Percentiles rank a stretch among this genome's conserved stretches.
Conservation (phyloP, 2,113 vertebrate genomes). For the Percopsis transmontana region DNA sequence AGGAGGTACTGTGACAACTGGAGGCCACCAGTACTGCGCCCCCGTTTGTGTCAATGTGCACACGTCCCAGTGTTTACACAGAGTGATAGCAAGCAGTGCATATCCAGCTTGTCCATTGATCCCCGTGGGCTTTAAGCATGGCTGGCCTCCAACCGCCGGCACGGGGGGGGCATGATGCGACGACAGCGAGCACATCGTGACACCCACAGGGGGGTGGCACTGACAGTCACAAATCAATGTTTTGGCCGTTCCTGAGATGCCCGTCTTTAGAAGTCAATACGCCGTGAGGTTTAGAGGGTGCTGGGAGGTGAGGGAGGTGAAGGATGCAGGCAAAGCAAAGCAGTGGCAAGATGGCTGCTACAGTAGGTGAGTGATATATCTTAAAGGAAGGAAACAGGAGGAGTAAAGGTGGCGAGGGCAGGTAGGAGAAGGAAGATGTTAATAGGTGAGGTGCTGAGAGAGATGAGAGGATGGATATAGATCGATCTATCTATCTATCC, state of each 20-base stretch:
- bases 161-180: slow-evolving; percentile 44
- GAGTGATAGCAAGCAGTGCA: slow-evolving; percentile 48
- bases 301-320: slow-evolving; percentile 16
- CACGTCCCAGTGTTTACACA: slow-evolving; percentile 23
- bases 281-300: slow-evolving; percentile 69
- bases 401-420: slow-evolving; percentile 51
- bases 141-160: slow-evolving; percentile 78
- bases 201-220: slow-evolving; percentile 38
- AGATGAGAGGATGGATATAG: slow-evolving; percentile 4
- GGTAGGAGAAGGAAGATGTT: slow-evolving; percentile 44
- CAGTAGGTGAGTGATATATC: not conserved
- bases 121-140: slow-evolving; percentile 79
- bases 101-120: slow-evolving; percentile 69
- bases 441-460: slow-evolving; percentile 61
- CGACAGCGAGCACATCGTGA: slow-evolving; percentile 29
- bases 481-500: not conserved
- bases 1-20: slow-evolving; percentile 78
- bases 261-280: slow-evolving; percentile 80
- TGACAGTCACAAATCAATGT: slow-evolving; percentile 82
- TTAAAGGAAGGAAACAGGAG: slow-evolving; percentile 7
- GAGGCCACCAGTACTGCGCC: slow-evolving; percentile 70
- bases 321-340: slow-evolving; percentile 31
- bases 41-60: slow-evolving; percentile 9
- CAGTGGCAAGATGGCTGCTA: slow-evolving; percentile 18
- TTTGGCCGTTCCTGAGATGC: slow-evolving; percentile 80